Evolutionary conservation across 2,888 invertebrate genomes (phyloP).

Genomic region (Ceramica pisi): DNA sequence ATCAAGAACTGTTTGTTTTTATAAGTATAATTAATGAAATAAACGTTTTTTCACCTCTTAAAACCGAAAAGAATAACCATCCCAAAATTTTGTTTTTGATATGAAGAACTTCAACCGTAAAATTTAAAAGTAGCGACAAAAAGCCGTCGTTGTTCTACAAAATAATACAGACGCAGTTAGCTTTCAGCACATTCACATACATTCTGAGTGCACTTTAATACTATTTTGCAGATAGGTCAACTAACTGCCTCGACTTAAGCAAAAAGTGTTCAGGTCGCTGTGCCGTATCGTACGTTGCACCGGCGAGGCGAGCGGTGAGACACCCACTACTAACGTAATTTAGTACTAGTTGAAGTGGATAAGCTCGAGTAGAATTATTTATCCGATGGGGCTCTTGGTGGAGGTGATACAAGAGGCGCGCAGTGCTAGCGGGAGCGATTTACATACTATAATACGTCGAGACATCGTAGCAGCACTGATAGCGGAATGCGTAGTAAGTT

Average conservation of each 20-base stretch:
- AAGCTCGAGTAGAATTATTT: slow-evolving; percentile 84
- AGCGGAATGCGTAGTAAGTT: neutral
- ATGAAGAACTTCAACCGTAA: neutral
- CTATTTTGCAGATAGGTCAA: slow-evolving; percentile 62
- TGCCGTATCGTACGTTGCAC: slow-evolving; percentile 67
- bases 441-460: slow-evolving; percentile 44
- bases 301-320: slow-evolving; percentile 65
- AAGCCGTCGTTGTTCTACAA: slow-evolving; percentile 25
- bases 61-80: neutral
- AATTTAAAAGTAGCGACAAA: slow-evolving; percentile 26
- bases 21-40: neutral
- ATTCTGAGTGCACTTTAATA: slow-evolving; percentile 53
- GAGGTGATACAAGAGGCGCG: slow-evolving; percentile 63
- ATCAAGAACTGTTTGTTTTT: neutral
- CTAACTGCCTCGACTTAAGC: slow-evolving; percentile 62
- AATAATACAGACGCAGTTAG: slow-evolving; percentile 45
- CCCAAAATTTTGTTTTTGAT: neutral
- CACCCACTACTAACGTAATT: slow-evolving; percentile 80
- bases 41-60: neutral
- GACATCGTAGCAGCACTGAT: neutral
- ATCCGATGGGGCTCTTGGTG: slow-evolving; percentile 73
- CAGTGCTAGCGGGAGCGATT: slow-evolving; percentile 55
- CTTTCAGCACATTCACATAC: slow-evolving; percentile 52
- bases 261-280: slow-evolving; percentile 69
- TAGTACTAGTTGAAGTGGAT: slow-evolving; percentile 80